Conservation (phyloP, 1,140 invertebrate species). For the Neoseiulus cucumeris region DNA sequence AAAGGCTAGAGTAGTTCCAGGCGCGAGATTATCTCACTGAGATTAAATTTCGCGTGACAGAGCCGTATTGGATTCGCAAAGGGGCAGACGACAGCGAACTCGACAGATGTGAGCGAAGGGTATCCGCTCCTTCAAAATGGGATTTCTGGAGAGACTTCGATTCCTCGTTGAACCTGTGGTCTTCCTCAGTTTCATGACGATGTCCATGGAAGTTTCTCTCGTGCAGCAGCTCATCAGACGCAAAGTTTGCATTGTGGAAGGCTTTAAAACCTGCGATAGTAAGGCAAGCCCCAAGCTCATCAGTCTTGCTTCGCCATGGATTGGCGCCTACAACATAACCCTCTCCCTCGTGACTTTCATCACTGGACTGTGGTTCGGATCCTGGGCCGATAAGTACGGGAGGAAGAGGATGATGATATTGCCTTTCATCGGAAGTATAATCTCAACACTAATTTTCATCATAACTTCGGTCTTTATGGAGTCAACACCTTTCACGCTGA, state of each 20-base stretch:
- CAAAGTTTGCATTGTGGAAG: slow-evolving; percentile 27
- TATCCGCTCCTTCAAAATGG: too few relatives aligned
- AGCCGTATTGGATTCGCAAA: too few relatives aligned
- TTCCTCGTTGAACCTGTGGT: slow-evolving; percentile 31
- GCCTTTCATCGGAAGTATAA: slow-evolving; percentile 54
- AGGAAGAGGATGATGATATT: slow-evolving; percentile 61
- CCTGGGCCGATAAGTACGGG: slow-evolving; percentile 47
- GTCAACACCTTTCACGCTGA: slow-evolving; percentile 24
- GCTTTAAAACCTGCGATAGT: slow-evolving; percentile 19
- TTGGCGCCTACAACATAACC: slow-evolving; percentile 24
- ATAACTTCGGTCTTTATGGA: slow-evolving; percentile 39
- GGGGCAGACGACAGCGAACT: too few relatives aligned
- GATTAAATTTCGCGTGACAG: too few relatives aligned
- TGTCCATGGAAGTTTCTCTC: slow-evolving; percentile 28
- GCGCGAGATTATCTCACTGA: too few relatives aligned
- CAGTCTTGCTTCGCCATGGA: slow-evolving; percentile 13
- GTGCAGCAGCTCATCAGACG: slow-evolving; percentile 30
- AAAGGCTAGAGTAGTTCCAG: too few relatives aligned
- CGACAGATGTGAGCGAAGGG: too few relatives aligned
- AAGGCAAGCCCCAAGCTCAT: slow-evolving; percentile 22
- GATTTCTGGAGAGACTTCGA: background rate
- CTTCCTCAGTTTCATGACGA: slow-evolving; percentile 32
- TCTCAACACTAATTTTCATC: slow-evolving; percentile 51
- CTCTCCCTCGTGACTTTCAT: slow-evolving; percentile 29
- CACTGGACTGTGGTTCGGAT: slow-evolving; percentile 32